These are phyloP conservation scores for Pseudotriccus pelzelni DNA, from an alignment of 2,797 vertebrate species.

Conservation along the genomic window DNA sequence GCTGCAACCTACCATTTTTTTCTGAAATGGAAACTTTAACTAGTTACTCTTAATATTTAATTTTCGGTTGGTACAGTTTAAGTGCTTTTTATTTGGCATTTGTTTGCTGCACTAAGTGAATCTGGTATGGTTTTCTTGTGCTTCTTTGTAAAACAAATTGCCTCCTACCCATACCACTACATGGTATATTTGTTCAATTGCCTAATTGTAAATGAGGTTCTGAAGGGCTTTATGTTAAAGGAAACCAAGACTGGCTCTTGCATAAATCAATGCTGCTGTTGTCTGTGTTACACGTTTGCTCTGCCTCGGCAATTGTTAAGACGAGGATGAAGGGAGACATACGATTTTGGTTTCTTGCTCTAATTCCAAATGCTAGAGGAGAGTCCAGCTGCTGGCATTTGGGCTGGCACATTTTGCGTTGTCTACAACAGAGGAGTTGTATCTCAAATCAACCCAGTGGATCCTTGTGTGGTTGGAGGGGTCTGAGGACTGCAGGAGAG, in stretches of 20 bases:
- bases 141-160: constrained; percentile 39
- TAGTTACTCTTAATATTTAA: neutral
- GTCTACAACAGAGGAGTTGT: neutral
- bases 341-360: neutral
- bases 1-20: neutral
- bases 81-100: constrained; percentile 27
- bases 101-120: constrained; percentile 3
- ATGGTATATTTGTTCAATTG: constrained; percentile 17
- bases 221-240: constrained; percentile 30
- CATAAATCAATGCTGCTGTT: neutral
- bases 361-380: neutral
- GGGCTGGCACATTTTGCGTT: neutral
- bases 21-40: constrained; percentile 3
- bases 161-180: constrained; percentile 14
- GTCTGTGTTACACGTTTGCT: neutral
- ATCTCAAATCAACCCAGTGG: neutral
- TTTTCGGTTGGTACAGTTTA: constrained; percentile 1
- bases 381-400: neutral
- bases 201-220: constrained; percentile 4
- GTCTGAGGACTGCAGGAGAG: neutral
- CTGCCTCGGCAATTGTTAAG: neutral
- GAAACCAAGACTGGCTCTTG: neutral
- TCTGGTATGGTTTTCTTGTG: neutral
- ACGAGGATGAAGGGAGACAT: neutral
- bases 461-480: neutral